Evolutionary conservation across 2,888 invertebrate species (phyloP), one percentile per base, ranked within the genome.

Genomic region (Fragum sueziense): DNA sequence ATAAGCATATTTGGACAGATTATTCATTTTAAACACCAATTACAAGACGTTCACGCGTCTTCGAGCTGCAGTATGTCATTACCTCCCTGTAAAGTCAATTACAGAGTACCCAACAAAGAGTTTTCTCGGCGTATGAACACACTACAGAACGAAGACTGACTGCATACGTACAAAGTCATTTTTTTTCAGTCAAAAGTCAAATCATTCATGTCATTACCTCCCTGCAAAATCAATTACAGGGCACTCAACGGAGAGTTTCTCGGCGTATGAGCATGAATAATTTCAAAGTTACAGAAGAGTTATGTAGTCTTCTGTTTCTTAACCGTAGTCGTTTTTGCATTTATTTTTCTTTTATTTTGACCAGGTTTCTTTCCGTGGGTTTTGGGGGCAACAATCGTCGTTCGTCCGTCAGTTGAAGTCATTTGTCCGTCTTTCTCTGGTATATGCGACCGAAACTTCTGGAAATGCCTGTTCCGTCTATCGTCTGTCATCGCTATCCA

Each of bases 401-500:
- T 51, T 14, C 22, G 68, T 51, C 6, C n/a, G 34, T n/a, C 68
- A 22, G 51, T 68, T 51, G n/a, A n/a, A n/a, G n/a, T n/a, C n/a
- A n/a, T n/a, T n/a, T n/a, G n/a, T n/a, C 47, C 25, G 51, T 22
- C 20, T 7, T 27, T 29, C 9, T 29, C 9, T 47, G n/a, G 17
- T 7, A 27, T 51, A 25, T 29, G n/a, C 14, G 27, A n/a, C 31
- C 3, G 47, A 65, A 62, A 76, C 29, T 25, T 47, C 54, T 31
- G 59, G 31, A 73, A 65, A 31, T 41, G 51, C 11, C 34, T 7
- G 6, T 29, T n/a, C 22, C 52, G n/a, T 52, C 69, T 47, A 20
- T 29, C 17, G n/a, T 62, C 52, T 27, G 77, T 52, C 68, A 69
- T 73, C 14, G 33, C 14, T 7, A 34, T 61, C 77, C 73, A 77